phyloP scores from a whole-genome alignment of 2,888 invertebrate genomes.

The Urechis unicinctus region DNA sequence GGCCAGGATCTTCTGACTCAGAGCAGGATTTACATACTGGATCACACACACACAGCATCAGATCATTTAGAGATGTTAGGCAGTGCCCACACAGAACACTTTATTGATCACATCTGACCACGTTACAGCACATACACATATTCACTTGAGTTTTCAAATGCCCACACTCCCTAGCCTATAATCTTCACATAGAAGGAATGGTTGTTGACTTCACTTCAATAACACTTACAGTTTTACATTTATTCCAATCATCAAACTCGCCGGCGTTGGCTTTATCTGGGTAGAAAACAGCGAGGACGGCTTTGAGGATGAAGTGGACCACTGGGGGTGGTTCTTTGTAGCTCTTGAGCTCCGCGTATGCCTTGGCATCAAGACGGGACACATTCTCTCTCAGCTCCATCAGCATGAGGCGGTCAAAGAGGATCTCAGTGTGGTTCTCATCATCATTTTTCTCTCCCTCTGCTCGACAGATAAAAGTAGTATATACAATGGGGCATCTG shows the following conservation, averaged over 20 bases:
- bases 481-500: too few relatives aligned
- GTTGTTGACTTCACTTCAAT: too few relatives aligned
- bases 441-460: slow-evolving; percentile 42
- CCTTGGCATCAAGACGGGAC: slow-evolving; percentile 34
- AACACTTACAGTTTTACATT: slow-evolving; percentile 38
- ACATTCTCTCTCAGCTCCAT: slow-evolving; percentile 46
- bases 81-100: too few relatives aligned
- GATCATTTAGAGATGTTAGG: too few relatives aligned
- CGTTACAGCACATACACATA: too few relatives aligned
- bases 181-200: too few relatives aligned
- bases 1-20: slow-evolving; percentile 36
- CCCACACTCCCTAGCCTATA: too few relatives aligned
- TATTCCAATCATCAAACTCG: slow-evolving; percentile 39
- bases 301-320: slow-evolving; percentile 39
- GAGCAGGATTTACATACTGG: slow-evolving; percentile 39
- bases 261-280: slow-evolving; percentile 33
- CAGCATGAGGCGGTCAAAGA: slow-evolving; percentile 49
- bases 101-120: too few relatives aligned
- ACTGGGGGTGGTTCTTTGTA: slow-evolving; percentile 42
- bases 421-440: slow-evolving; percentile 37
- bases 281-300: slow-evolving; percentile 42
- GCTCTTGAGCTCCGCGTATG: slow-evolving; percentile 46
- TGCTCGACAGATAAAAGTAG: slow-evolving; percentile 13
- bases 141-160: too few relatives aligned
- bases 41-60: slow-evolving; percentile 3